Evolutionary conservation across 1,140 invertebrate genomes (phyloP), one percentile per base, ranked within the genome.

Genomic region (Magallana gigas): DNA sequence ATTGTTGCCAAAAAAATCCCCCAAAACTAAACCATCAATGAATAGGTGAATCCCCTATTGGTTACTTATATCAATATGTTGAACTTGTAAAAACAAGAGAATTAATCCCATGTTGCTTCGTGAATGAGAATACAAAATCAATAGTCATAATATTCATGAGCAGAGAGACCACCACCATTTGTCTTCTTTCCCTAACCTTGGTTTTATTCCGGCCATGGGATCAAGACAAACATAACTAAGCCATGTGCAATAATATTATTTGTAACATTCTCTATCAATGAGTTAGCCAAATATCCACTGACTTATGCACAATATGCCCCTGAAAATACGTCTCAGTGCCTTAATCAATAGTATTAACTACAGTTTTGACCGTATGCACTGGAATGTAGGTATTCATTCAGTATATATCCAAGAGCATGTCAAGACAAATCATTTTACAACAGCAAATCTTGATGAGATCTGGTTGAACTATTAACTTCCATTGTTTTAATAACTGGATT

Each of bases 241-340:
- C 68, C 68, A 76, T 76, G 29, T 76, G 68, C 68, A 36, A 76
- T 76, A 76, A 76, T 76, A 76, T 48, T 48, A 48, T 76, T 29
- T 76, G 68, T 76, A 23, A 23, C 68, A 76, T 36, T 76, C 68
- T 29, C 36, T 12, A 48, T 76, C 23, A 76, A 76, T 76, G 68
- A 76, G 68, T 76, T 23, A 14, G 68, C 68, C 23, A 76, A 76
- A 11, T 29, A 29, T 12, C 36, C 29, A 29, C 60, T n/a, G 16
- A 6, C 4, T 64, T 7, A 14, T 18, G 23, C 68, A 36, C 23
- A 8, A 76, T 29, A 12, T 62, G 60, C 68, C 29, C 68, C n/a
- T 7, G 4, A 9, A 8, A 29, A 29, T 12, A 76, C 29, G 29
- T 29, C 7, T 29, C 23, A 62, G n/a, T 62, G 14, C n/a, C 23